These are phyloP conservation scores for Neodiprion fabricii DNA, from an alignment of 1,140 invertebrate genomes.

Conservation along the genomic window DNA sequence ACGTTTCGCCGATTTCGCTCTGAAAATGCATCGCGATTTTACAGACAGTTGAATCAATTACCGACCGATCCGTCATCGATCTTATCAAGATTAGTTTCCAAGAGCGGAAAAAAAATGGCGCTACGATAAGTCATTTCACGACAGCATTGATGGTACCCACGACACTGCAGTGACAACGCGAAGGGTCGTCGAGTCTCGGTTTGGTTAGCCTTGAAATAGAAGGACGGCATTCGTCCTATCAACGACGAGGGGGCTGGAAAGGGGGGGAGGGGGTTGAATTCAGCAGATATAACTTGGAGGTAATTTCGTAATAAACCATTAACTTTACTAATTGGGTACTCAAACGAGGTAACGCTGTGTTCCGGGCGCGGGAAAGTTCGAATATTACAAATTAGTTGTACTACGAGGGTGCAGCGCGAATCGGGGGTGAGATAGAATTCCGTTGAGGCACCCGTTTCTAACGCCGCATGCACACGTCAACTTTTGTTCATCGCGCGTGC, in stretches of 20 bases:
- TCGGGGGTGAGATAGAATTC: neutral
- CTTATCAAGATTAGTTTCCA: too few relatives aligned
- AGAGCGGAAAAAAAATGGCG: too few relatives aligned
- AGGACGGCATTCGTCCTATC: conserved; percentile 10
- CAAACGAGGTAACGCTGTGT: conserved; percentile 11
- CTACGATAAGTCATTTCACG: too few relatives aligned
- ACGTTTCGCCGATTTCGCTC: too few relatives aligned
- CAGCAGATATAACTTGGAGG: neutral
- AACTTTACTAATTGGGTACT: conserved; percentile 12
- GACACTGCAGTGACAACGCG: neutral
- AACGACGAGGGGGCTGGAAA: conserved; percentile 5
- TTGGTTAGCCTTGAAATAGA: conserved; percentile 7
- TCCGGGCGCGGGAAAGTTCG: neutral
- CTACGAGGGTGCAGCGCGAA: conserved; percentile 6
- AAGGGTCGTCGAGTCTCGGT: conserved; percentile 12
- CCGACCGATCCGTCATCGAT: too few relatives aligned
- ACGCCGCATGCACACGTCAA: neutral
- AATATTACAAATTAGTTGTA: neutral
- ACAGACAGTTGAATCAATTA: too few relatives aligned
- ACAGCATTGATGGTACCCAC: too few relatives aligned
- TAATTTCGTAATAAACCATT: conserved; percentile 24
- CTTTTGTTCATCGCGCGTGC: neutral
- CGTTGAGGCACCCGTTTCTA: neutral
- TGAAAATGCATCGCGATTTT: too few relatives aligned
- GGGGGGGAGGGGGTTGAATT: conserved; percentile 15